phyloP scores from a whole-genome alignment of 1,140 invertebrate species.

The Orchestia grillus region DNA sequence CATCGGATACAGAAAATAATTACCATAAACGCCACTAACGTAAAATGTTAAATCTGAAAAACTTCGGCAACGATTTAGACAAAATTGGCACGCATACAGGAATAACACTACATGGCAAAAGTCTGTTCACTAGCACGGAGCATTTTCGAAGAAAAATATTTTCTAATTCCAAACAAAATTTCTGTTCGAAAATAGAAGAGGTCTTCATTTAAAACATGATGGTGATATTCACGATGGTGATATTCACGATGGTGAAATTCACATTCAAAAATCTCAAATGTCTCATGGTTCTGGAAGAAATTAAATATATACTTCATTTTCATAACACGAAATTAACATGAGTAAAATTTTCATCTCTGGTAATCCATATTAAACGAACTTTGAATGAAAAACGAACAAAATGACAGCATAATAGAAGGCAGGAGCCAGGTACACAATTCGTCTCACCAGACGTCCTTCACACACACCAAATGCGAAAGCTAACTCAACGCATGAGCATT shows the following conservation, averaged over 20 bases:
- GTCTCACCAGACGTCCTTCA: background rate
- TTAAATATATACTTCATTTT: background rate
- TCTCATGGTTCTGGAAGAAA: background rate
- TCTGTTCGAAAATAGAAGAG: too few species aligned
- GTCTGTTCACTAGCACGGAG: too few species aligned
- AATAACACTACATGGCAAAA: background rate
- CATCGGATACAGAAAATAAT: too few species aligned
- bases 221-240: too few species aligned
- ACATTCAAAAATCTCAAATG: background rate
- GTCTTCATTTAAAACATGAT: too few species aligned
- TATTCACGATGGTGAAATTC: background rate
- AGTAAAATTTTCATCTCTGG: too few species aligned
- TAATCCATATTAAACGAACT: background rate
- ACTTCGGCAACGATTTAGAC: too few species aligned
- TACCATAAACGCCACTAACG: too few species aligned
- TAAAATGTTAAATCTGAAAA: too few species aligned
- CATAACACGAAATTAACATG: background rate
- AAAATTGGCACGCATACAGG: too few species aligned
- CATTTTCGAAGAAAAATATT: too few species aligned
- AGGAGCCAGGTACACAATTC: background rate
- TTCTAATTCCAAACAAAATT: too few species aligned
- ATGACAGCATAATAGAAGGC: background rate
- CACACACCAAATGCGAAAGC: background rate
- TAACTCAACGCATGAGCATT: background rate
- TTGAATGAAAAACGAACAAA: background rate